A percentile compares a stretch with the other conserved stretches of the same genome.
phyloP scores from a whole-genome alignment of 2,888 invertebrate genomes.

The Leptopilina myrica region DNA sequence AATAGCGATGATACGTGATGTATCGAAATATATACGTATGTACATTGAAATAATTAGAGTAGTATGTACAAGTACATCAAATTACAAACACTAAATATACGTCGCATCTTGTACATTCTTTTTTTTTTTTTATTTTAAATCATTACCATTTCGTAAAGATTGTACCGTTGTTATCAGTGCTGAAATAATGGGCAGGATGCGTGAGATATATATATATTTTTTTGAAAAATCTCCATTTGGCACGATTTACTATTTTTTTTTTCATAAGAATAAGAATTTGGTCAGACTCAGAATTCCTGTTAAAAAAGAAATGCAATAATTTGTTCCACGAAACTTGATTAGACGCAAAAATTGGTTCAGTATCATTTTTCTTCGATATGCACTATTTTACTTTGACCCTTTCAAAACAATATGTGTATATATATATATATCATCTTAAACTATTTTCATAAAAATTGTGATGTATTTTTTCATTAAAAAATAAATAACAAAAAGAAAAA shows the following conservation, averaged over 20 bases:
- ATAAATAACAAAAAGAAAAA: constrained; percentile 42
- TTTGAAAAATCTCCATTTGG: constrained; percentile 48
- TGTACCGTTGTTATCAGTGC: constrained; percentile 55
- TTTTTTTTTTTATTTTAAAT: constrained; percentile 22
- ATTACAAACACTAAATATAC: constrained; percentile 71
- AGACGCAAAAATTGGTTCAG: neutral
- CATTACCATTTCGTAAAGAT: constrained; percentile 62
- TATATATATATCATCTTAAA: neutral
- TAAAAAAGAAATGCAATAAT: constrained; percentile 9
- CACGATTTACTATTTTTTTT: constrained; percentile 48
- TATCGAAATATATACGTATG: constrained; percentile 45
- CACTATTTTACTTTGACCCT: constrained; percentile 28
- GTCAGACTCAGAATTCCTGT: constrained; percentile 28
- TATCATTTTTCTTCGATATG: constrained; percentile 33
- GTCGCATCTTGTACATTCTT: constrained; percentile 64
- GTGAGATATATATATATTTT: constrained; percentile 16
- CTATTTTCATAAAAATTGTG: constrained; percentile 15
- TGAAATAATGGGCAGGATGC: constrained; percentile 29
- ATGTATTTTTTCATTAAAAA: constrained; percentile 43
- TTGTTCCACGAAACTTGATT: neutral
- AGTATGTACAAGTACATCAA: constrained; percentile 74
- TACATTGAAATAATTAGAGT: constrained; percentile 63
- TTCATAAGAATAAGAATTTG: constrained; percentile 33
- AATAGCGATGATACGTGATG: constrained; percentile 36
- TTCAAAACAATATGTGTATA: neutral